Base-by-base conservation (phyloP, 64 coral and sea anemone genomes). In the Hydrozoanthus tunicans region DNA sequence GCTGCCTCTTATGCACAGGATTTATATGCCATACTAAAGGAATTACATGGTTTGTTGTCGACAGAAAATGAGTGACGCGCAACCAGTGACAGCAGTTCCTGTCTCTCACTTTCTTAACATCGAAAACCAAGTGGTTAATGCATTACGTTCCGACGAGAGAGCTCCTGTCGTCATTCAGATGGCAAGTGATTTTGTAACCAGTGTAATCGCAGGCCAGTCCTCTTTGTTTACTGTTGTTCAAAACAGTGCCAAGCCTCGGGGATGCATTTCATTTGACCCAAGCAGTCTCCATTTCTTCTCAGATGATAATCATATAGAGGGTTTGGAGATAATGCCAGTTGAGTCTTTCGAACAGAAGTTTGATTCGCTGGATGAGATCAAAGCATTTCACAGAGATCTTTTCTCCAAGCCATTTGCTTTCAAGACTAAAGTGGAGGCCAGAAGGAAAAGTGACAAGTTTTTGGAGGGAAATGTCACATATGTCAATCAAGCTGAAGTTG, bases 321-420 rank as follows among this genome's bases (percentile, higher is more conserved):
- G 80, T 6, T 65, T 82, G 60, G 80, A 82, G 60, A 65, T 82
- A 11, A 17, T 53, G 27, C 59, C 63, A 32, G 80, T 82, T 13
- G 60, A 82, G 32, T 43, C 80, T 6, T 82, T 82, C 80, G 65
- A 59, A 14, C 80, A 82, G 80, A 82, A 82, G 80, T 82, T 82
- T 52, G 80, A 32, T 27, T 64, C 59, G 7, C 6, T 82, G 6
- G 80, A 82, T n/a, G 80, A 82, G 26, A 82, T 82, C 62, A 82
- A 82, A 63, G 80, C 80, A 26, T 82, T 82, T 53, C 80, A 82
- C 12, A 10, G 60, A 32, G 80, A 66, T 25, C 80, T 82, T 27
- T 65, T 82, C 80, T 82, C 80, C 51, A 82, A 82, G 80, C 80
- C 80, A 65, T 82, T 82, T 82, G 80, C 80, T 26, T 82, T 82